Evolutionary conservation across 2,113 vertebrate genomes (phyloP).

Genomic region (Tetrao urogallus): DNA sequence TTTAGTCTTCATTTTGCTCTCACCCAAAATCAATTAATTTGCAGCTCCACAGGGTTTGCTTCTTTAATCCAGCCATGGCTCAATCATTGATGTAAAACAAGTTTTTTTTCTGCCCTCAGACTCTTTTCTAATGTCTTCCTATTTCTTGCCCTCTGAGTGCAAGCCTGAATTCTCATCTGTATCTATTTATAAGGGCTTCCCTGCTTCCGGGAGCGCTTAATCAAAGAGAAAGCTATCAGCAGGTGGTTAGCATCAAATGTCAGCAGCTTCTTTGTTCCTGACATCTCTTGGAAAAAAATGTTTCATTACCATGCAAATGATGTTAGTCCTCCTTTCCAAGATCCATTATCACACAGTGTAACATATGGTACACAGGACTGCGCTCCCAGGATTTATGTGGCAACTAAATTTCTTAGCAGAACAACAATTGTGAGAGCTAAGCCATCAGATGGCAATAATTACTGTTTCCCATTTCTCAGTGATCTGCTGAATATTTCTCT

Average conservation of each 20-base stretch:
- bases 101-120: background rate
- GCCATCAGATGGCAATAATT: background rate
- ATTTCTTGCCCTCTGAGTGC: slow-evolving; percentile 3
- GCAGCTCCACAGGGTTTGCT: background rate
- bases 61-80: background rate
- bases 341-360: background rate
- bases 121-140: background rate
- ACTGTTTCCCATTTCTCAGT: background rate
- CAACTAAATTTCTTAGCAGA: background rate
- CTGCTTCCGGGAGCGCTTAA: background rate
- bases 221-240: slow-evolving; percentile 41
- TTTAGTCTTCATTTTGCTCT: background rate
- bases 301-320: slow-evolving; percentile 55
- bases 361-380: background rate
- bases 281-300: slow-evolving; percentile 5
- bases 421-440: background rate
- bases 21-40: background rate
- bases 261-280: background rate
- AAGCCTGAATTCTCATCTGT: background rate
- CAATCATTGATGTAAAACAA: background rate
- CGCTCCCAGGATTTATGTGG: background rate
- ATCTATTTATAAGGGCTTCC: slow-evolving; percentile 45
- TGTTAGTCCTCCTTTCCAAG: slow-evolving; percentile 13
- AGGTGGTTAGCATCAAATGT: slow-evolving; percentile 34
- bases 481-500: background rate